Base-by-base conservation (phyloP, 2,113 vertebrate species). In the Eulemur rufifrons region DNA sequence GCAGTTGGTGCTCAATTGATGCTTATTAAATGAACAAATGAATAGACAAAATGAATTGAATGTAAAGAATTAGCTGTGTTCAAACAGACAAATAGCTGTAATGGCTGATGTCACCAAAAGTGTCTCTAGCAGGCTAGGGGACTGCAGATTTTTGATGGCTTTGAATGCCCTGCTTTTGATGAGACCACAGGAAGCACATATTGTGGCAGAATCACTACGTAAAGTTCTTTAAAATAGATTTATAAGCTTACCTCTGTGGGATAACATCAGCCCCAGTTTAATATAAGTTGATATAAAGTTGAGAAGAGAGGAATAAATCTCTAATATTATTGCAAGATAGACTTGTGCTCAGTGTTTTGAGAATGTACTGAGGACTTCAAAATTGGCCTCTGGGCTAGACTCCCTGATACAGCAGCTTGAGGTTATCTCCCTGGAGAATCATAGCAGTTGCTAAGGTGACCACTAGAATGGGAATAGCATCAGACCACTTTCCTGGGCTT, bases 301-400 rank as follows among this genome's bases (percentile, higher is more conserved):
- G 66, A 86, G n/a, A 95, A 68, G 59, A 27, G 9, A 95, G 23
- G 18, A 95, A 56, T 93, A 74, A 69, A 69, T 93, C 54, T 94
- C 52, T 86, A 61, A 37, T 61, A 76, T 89, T 47, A n/a, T 82
- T 95, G 12, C 34, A 68, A 74, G 37, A 29, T 95, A 81, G 42
- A 80, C 9, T 52, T 5, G 2, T n/a, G n/a, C 73, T 91, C 63
- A 68, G 6, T 59, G n/a, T 93, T 85, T 94, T 93, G 25, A 91
- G 54, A 93, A 88, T 77, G 27, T 68, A 27, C 25, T 47, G 17
- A 32, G 29, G 21, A 77, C 86, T 89, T 96, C 32, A 92, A 8
- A 69, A 42, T 18, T 94, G 73, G 29, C 37, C 52, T 63, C 7
- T 89, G 84, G n/a, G 18, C 54, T 89, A n/a, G 59, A 61, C 63